These are phyloP conservation scores for Ciona savignyi DNA, from an alignment of 23 tunicate species.

Conservation along the genomic window DNA sequence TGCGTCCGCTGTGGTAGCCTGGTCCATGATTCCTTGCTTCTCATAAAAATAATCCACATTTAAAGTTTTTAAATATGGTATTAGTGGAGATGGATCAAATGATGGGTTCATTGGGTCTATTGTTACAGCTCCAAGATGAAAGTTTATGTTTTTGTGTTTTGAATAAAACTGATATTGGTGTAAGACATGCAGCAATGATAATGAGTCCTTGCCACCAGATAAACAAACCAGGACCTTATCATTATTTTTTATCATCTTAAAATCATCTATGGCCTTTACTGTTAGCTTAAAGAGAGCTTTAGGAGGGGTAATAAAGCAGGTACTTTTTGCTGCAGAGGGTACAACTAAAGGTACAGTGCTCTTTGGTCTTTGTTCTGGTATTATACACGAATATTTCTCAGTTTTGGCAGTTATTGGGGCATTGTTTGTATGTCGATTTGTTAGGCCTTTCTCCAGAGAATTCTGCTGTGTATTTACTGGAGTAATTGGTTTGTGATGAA, in stretches of 20 bases:
- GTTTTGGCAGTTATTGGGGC: background rate
- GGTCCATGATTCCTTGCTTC: conserved; percentile 75
- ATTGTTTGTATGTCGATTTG: background rate
- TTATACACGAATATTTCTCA: background rate
- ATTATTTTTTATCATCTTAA: conserved; percentile 68
- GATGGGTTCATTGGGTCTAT: conserved; percentile 98
- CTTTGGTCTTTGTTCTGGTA: background rate
- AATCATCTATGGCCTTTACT: conserved; percentile 79
- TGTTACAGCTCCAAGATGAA: conserved; percentile 96
- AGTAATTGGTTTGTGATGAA: conserved; percentile 10
- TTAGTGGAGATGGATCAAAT: conserved; percentile 95
- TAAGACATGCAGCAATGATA: conserved; percentile 65
- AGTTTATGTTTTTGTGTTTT: conserved; percentile 41
- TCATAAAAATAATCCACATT: conserved; percentile 83
- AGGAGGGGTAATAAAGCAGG: conserved; percentile 41
- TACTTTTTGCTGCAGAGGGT: background rate
- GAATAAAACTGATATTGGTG: conserved; percentile 78
- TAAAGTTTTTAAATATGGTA: conserved; percentile 60
- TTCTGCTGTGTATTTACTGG: background rate
- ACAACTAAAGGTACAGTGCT: background rate
- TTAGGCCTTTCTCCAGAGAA: background rate
- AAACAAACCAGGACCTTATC: conserved; percentile 94
- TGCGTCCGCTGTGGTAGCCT: conserved; percentile 58
- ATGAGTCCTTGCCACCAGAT: conserved; percentile 98
- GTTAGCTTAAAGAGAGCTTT: conserved; percentile 67